Conservation (phyloP, 2,113 vertebrate species). For the Cheirogaleus medius region DNA sequence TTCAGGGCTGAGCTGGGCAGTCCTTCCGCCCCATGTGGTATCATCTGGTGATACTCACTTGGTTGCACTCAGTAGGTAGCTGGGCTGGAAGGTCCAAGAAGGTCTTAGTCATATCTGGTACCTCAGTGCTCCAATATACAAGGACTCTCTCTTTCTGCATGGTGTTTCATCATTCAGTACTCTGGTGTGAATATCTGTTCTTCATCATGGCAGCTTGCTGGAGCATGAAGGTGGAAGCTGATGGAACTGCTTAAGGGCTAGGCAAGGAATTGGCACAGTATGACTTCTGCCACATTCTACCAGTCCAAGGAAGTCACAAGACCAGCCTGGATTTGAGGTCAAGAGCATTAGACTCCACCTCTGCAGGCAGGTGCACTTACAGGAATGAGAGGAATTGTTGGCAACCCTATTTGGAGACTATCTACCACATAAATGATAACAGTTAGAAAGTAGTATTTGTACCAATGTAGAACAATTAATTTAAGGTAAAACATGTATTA, state of each 20-base stretch:
- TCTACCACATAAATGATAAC: neutral
- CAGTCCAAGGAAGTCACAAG: neutral
- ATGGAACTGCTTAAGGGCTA: neutral
- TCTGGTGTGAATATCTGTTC: neutral
- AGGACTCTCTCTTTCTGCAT: neutral
- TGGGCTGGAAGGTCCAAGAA: neutral
- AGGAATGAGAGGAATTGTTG: neutral
- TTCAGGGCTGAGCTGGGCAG: neutral
- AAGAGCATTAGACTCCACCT: neutral
- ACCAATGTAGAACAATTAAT: neutral
- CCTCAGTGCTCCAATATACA: neutral
- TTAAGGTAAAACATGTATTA: neutral
- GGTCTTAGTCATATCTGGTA: neutral
- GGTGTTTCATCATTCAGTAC: neutral
- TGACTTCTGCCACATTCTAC: neutral
- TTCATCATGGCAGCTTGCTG: neutral
- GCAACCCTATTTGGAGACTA: neutral
- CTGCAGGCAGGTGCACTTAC: neutral
- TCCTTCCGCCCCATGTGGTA: neutral
- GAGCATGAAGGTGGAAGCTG: neutral
- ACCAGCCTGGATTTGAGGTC: neutral
- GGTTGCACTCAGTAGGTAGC: neutral
- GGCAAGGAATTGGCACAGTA: neutral
- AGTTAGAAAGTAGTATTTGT: neutral
- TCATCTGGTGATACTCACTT: neutral